Evolutionary conservation across 2,113 vertebrate genomes (phyloP), one percentile per base, ranked within the genome.

Genomic region (Atractosteus spatula): DNA sequence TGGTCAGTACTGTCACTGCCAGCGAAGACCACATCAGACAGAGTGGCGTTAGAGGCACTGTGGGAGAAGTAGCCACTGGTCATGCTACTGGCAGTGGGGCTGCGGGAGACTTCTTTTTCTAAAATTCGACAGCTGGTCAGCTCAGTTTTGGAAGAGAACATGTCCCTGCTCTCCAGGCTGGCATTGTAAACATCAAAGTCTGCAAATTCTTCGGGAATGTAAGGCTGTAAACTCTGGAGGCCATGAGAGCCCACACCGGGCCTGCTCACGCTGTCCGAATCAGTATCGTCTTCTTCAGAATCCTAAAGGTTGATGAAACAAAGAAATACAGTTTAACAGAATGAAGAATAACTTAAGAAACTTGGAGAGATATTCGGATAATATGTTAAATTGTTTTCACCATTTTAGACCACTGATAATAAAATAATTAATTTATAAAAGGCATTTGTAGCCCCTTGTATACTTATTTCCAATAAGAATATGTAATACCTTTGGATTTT

Each of bases 131-230:
- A 89, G 73, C 87, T 89, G 65, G 84, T 81, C 70, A 88, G 83
- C 76, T 95, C 94, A 7, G 83, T 85, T 69, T 92, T 93, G 47
- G 87, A 87, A 47, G 88, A 85, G 77, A 89, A 86, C 90, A 91
- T 92, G 59, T 95, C 95, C 76, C 89, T 93, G 84, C 74, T 91
- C 84, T 97, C 96, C 84, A 99, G 84, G 76, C 91, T 90, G 74
- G 97, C 96, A 12, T 99, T 99, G 90, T 98, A 99, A 88, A 95
- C 91, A 78, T 96, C 97, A 85, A 99, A 99, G 89, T 99, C 96
- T 1, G 97, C 97, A 84, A 99, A 99, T 78, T 97, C 96, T 81
- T 97, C 97, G 0, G 96, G 96, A 71, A 98, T 73, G 0, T 98
- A 99, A 73, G 93, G 86, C 76, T 84, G 90, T 72, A 93, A 91